Evolutionary conservation across 2,888 invertebrate species (phyloP).

Genomic region (Cremastinae sp.): DNA sequence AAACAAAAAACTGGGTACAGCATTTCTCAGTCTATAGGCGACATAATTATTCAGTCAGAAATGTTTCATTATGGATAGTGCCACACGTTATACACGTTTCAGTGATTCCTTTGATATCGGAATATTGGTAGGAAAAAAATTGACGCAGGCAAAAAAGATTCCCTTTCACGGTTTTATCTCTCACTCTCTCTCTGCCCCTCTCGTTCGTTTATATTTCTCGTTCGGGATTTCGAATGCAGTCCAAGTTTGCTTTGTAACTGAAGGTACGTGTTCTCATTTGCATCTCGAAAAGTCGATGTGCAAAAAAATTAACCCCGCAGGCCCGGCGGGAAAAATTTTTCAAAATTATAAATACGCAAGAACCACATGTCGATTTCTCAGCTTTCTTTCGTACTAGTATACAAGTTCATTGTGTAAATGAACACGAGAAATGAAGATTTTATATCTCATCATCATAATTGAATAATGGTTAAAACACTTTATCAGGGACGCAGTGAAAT

Average conservation of each 20-base stretch:
- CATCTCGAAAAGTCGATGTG: neutral
- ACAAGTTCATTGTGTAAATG: too few species aligned
- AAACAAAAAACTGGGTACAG: neutral
- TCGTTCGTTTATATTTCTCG: neutral
- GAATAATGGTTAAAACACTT: too few species aligned
- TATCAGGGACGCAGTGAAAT: too few species aligned
- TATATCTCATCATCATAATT: too few species aligned
- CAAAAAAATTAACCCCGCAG: constrained; percentile 1
- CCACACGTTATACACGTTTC: constrained; percentile 11
- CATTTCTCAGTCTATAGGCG: neutral
- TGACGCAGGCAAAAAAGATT: constrained; percentile 10
- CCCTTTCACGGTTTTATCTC: constrained; percentile 26
- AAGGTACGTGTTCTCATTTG: constrained; percentile 7
- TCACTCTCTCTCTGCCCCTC: neutral
- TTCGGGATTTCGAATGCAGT: constrained; percentile 23
- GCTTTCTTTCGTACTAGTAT: too few species aligned
- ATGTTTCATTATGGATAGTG: constrained; percentile 51
- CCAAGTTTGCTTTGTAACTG: constrained; percentile 5
- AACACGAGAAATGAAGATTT: too few species aligned
- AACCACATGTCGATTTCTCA: neutral
- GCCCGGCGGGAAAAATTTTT: neutral
- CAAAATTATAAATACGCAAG: neutral
- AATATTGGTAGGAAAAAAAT: constrained; percentile 33
- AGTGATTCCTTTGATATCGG: constrained; percentile 45
- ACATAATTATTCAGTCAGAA: constrained; percentile 34